These are phyloP conservation scores for Cassiopea xamachana DNA, from an alignment of 30 jellyfish, hydroid and myxozoan genomes.

Conservation along the genomic window DNA sequence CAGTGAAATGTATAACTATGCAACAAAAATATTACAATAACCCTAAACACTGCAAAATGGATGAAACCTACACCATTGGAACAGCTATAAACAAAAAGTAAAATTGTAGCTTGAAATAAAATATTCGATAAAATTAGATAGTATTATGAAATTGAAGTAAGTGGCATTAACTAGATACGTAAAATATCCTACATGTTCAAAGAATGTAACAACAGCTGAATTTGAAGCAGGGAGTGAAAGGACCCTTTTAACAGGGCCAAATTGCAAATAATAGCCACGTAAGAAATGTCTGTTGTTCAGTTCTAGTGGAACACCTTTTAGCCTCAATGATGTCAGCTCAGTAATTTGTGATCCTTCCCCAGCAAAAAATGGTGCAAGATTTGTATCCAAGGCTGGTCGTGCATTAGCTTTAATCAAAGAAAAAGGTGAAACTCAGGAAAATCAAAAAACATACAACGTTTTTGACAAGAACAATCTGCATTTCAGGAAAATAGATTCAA, in stretches of 20 bases:
- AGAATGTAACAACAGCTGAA: conserved; percentile 71
- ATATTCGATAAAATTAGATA: no score
- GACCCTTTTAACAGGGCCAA: conserved; percentile 75
- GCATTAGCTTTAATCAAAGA: background rate
- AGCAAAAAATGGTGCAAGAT: background rate
- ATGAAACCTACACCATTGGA: no score
- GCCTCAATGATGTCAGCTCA: conserved; percentile 44
- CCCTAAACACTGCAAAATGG: no score
- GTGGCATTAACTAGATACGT: background rate
- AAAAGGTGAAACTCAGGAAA: background rate
- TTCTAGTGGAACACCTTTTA: conserved; percentile 56
- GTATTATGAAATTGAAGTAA: no score
- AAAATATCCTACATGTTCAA: conserved; percentile 37
- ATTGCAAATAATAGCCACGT: conserved; percentile 8
- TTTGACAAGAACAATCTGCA: no score
- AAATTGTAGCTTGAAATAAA: no score
- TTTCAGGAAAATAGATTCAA: no score
- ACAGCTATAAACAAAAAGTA: no score
- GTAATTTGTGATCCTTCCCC: background rate
- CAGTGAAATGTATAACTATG: no score
- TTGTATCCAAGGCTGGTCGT: background rate
- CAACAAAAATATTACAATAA: no score
- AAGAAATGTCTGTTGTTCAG: conserved; percentile 57
- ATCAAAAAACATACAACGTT: no score
- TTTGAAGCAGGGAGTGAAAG: conserved; percentile 22